Evolutionary conservation across 37 sponge, comb jelly and placozoan species (phyloP), one percentile per base, ranked within the genome.

Genomic region (Halisarca cf. caerulea): DNA sequence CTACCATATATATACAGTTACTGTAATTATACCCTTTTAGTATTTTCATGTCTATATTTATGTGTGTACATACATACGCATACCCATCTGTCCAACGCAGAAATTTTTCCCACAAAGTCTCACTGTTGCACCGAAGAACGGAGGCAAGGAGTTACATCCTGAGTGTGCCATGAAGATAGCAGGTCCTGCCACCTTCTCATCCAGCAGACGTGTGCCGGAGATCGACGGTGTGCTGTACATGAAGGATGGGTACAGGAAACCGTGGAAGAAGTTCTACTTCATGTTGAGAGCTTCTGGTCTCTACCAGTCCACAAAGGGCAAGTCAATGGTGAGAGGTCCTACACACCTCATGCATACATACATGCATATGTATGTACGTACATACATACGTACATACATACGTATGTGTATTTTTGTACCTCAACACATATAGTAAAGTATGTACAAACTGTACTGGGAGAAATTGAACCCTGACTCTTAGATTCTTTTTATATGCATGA

Each of bases 221-320:
- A 37, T 97, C 9, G 98, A 97, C 62, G 98, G 98, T 0, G 88
- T 80, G 27, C 90, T 97, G 9, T 69, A 89, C 59, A 82, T 95
- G 54, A 97, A 97, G 78, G 98, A 97, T 44, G 96, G 92, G 45
- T 85, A 91, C 80, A 95, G 94, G 88, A 92, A 95, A 85, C 84
- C 83, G 15, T 97, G 98, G 98, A 93, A 92, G 71, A 92, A 92
- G 73, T 79, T 85, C 40, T 97, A 83, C 88, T 90, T 92, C 85
- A 95, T 97, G 21, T 82, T 97, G 39, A 57, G 98, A 25, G 90
- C 95, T 39, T 97, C 98, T 2, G 98, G 98, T 1, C 81, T 97
- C 42, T 97, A 97, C 73, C 91, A 95, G 68, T 95, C 98, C 37
- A 88, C 83, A 78, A 95, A 95, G 58, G 98, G 98, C 23, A 97